These are phyloP conservation scores for Diplolepis rosae DNA, from an alignment of 2,888 invertebrate species.

Conservation along the genomic window DNA sequence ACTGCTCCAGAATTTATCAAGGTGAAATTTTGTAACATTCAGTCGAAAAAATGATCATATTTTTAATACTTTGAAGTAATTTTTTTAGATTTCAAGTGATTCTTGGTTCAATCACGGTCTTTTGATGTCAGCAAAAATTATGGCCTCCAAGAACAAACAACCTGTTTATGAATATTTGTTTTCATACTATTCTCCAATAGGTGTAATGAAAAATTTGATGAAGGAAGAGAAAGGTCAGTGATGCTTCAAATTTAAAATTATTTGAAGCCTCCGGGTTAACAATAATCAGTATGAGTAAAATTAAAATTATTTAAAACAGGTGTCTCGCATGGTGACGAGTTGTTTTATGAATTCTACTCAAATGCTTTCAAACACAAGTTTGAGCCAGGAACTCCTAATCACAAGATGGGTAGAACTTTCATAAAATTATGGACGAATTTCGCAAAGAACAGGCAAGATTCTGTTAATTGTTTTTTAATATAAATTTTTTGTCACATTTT, in stretches of 20 bases:
- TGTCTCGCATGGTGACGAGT: slow-evolving; percentile 75
- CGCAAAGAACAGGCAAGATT: slow-evolving; percentile 73
- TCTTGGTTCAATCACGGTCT: slow-evolving; percentile 49
- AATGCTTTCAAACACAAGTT: slow-evolving; percentile 66
- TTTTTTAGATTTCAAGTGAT: slow-evolving; percentile 59
- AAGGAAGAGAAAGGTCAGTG: slow-evolving; percentile 56
- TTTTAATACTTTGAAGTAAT: neutral
- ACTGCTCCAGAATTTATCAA: slow-evolving; percentile 47
- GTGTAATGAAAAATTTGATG: slow-evolving; percentile 58
- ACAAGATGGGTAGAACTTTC: slow-evolving; percentile 68
- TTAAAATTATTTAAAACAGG: slow-evolving; percentile 60
- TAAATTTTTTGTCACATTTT: neutral
- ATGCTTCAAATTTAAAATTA: slow-evolving; percentile 33
- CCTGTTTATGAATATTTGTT: slow-evolving; percentile 65
- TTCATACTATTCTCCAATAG: slow-evolving; percentile 55
- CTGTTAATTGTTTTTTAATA: neutral
- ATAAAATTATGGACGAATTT: slow-evolving; percentile 75
- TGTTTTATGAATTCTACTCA: slow-evolving; percentile 74
- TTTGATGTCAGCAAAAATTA: slow-evolving; percentile 53
- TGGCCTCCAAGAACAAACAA: slow-evolving; percentile 52
- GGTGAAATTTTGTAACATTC: slow-evolving; percentile 34
- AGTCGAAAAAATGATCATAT: neutral
- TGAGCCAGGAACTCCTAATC: slow-evolving; percentile 62
- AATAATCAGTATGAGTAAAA: neutral
- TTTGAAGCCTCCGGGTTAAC: too few relatives aligned